Percentiles rank a stretch among this genome's conserved stretches.
Evolutionary conservation across 2,797 vertebrate species (phyloP).

Genomic region (Trematomus bernacchii): DNA sequence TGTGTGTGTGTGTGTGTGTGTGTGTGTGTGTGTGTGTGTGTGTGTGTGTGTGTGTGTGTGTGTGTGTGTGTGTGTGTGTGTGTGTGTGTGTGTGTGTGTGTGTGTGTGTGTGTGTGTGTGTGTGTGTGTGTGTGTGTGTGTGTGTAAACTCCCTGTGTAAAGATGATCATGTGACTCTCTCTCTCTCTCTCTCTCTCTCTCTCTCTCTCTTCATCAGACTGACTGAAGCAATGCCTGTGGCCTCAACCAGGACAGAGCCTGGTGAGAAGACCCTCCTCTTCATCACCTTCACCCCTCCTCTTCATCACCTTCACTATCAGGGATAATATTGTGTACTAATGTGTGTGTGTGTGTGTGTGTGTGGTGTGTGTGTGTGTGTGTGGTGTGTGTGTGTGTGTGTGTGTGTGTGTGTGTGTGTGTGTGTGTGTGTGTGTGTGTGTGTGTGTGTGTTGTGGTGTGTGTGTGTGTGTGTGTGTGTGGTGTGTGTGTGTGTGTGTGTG

Average conservation of each 20-base stretch:
- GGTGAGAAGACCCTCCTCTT: slow-evolving; percentile 65
- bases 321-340: no score
- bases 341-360: background rate
- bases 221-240: slow-evolving; percentile 79
- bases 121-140: background rate
- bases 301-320: background rate
- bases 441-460: slow-evolving; percentile 13
- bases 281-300: background rate
- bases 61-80: no score
- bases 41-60: no score
- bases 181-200: slow-evolving; percentile 19
- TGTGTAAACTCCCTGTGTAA: no score
- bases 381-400: slow-evolving; percentile 14
- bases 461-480: slow-evolving; percentile 23
- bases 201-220: slow-evolving; percentile 62
- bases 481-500: slow-evolving; percentile 12
- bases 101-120: background rate
- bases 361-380: slow-evolving; percentile 22
- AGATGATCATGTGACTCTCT: background rate
- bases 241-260: slow-evolving; percentile 78
- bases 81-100: background rate
- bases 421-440: background rate
- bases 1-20: no score
- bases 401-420: slow-evolving; percentile 25
- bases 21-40: no score